A percentile compares a stretch with the other conserved stretches of the same genome.
These are phyloP conservation scores for Rana temporaria DNA, from an alignment of 2,113 vertebrate species.

Conservation along the genomic window DNA sequence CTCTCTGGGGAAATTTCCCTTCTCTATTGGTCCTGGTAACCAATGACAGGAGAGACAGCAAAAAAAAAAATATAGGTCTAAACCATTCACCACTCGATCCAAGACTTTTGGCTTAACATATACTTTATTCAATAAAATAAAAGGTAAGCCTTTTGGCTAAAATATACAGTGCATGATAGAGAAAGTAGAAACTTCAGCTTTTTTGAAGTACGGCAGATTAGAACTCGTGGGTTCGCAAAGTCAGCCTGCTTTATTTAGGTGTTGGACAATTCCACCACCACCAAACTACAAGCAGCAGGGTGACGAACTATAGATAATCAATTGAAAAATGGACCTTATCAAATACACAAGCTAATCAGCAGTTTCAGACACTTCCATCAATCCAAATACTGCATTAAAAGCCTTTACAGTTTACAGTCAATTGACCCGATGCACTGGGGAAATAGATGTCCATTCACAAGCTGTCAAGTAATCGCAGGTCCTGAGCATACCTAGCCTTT, in stretches of 20 bases:
- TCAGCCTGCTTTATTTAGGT: background rate
- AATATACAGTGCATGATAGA: too few relatives aligned
- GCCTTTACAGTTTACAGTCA: background rate
- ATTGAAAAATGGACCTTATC: background rate
- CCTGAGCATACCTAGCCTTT: background rate
- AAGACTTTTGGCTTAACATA: too few relatives aligned
- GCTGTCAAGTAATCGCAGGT: background rate
- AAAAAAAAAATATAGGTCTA: too few relatives aligned
- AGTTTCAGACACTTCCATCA: background rate
- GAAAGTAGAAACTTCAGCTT: too few relatives aligned
- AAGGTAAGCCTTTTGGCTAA: too few relatives aligned
- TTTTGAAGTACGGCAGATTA: background rate
- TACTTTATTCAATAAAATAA: too few relatives aligned
- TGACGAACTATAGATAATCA: background rate
- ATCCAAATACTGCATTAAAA: background rate
- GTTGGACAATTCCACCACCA: background rate
- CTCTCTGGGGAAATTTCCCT: too few relatives aligned
- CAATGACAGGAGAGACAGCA: too few relatives aligned
- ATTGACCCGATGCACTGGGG: background rate
- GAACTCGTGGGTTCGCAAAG: background rate
- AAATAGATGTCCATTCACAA: background rate
- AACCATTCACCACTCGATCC: too few relatives aligned
- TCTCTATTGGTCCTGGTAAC: too few relatives aligned
- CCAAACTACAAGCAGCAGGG: background rate
- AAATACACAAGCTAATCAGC: slow-evolving; percentile 5